Evolutionary conservation across 2,797 vertebrate species (phyloP), one percentile per base, ranked within the genome.

Genomic region (Clarias pachynema): DNA sequence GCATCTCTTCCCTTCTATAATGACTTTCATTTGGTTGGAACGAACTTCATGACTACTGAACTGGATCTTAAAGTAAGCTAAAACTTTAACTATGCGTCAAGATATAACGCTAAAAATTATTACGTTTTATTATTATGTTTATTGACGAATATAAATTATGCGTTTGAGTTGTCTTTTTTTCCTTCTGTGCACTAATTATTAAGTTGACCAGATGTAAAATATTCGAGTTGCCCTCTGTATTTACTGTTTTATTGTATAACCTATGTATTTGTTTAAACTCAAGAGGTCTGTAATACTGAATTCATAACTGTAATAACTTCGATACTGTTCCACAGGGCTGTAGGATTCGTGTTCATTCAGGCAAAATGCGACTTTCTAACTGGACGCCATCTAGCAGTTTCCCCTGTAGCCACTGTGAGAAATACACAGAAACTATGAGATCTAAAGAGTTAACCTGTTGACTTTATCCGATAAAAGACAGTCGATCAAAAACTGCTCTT

Each of bases 361-460:
- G 81, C 78, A 65, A 62, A 79, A 40, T 73, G 24, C 24, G 69
- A n/a, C 37, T 74, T 74, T 74, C 15, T 26, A 74, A 74, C 44
- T 18, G n/a, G 26, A 75, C 16, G 26, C 53, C 29, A 20, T 31
- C 16, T 20, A 75, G 5, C 2, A 37, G 24, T 37, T 78, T 31
- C 62, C 20, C 9, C 0, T 1, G 15, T 34, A 49, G 44, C 44
- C 49, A 24, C 49, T 34, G 56, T 22, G 31, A 78, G 29, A 78
- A 59, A 34, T 59, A 16, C 22, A 12, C 74, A 31, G 3, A 15
- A 12, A 22, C 74, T 14, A 57, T 31, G 16, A 75, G 74, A 59
- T 73, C 24, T n/a, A 56, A 56, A 73, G 10, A 53, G 29, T 7
- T 12, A 78, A 60, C 75, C 29, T 78, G 57, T 37, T 34, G 29